Percentiles rank a stretch among this genome's conserved stretches.
phyloP scores from a whole-genome alignment of 2,888 invertebrate species.

The Pristionchus fissidentatus region DNA sequence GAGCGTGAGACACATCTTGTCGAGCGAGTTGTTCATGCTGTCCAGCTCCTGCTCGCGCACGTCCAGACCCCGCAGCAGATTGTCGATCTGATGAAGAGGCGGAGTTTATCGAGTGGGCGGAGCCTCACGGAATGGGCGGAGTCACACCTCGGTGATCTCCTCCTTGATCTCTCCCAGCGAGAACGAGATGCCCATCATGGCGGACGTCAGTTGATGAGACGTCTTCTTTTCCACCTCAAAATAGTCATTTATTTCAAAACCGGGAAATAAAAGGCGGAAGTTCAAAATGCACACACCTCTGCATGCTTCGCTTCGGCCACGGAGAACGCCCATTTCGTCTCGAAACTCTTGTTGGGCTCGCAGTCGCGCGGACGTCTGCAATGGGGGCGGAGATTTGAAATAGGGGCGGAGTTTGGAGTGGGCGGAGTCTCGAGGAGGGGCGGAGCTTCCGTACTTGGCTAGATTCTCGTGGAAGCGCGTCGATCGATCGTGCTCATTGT shows the following conservation, averaged over 20 bases:
- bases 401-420: too few species aligned
- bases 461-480: constrained; percentile 12
- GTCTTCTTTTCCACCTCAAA: constrained; percentile 41
- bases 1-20: constrained; percentile 40
- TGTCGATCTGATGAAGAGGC: constrained; percentile 29
- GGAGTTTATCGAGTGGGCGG: neutral
- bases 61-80: constrained; percentile 3
- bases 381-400: neutral
- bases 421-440: too few species aligned
- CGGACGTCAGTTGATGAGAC: constrained; percentile 29
- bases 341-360: neutral
- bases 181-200: constrained; percentile 39
- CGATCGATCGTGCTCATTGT: constrained; percentile 33
- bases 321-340: constrained; percentile 40
- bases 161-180: constrained; percentile 22
- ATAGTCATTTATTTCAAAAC: too few species aligned
- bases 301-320: constrained; percentile 7
- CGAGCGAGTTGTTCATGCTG: constrained; percentile 35
- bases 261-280: too few species aligned
- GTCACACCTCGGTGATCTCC: constrained; percentile 36
- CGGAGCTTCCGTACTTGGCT: neutral
- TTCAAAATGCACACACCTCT: constrained; percentile 38
- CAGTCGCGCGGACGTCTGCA: constrained; percentile 38
- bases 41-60: constrained; percentile 39
- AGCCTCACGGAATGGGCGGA: neutral